Percentiles rank a stretch among this genome's conserved stretches.
Evolutionary conservation across 1,140 invertebrate species (phyloP).

Genomic region (Calephelis nemesis): DNA sequence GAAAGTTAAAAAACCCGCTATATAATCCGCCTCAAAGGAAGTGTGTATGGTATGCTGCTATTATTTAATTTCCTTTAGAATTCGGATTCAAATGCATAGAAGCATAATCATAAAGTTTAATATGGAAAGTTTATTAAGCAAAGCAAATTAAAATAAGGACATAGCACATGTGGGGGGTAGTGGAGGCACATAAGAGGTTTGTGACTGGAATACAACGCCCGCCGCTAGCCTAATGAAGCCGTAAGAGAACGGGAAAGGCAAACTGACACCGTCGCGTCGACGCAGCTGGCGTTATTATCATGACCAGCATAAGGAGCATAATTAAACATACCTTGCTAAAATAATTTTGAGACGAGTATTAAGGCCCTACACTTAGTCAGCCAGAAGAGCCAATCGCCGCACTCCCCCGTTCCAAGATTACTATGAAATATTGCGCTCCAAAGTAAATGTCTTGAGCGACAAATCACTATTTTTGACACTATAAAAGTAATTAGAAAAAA

Average conservation of each 20-base stretch:
- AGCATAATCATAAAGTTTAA: slow-evolving; percentile 7
- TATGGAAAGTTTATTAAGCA: slow-evolving; percentile 6
- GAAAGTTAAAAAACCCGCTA: too few species aligned
- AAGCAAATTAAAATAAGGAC: slow-evolving; percentile 13
- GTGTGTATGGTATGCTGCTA: too few species aligned
- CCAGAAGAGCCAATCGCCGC: too few species aligned
- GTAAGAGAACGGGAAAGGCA: slow-evolving; percentile 57
- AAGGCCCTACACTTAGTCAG: not conserved
- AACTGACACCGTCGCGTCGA: slow-evolving; percentile 53
- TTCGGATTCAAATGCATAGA: slow-evolving; percentile 4
- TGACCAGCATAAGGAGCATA: slow-evolving; percentile 38
- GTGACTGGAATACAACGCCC: slow-evolving; percentile 29
- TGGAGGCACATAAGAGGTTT: slow-evolving; percentile 38
- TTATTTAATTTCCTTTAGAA: not conserved
- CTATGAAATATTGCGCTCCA: too few species aligned
- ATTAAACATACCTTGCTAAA: slow-evolving; percentile 30
- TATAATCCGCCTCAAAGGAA: too few species aligned
- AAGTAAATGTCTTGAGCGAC: too few species aligned
- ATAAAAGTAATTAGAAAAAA: too few species aligned
- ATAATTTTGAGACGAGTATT: slow-evolving; percentile 29
- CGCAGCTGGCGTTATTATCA: slow-evolving; percentile 60
- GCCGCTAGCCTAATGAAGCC: slow-evolving; percentile 61
- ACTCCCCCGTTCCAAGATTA: too few species aligned
- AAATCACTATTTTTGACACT: too few species aligned
- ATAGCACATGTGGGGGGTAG: slow-evolving; percentile 15